These are phyloP conservation scores for zebrafish (Danio rerio) DNA, from an alignment of 2,113 vertebrate genomes.

Conservation along the genomic window DNA sequence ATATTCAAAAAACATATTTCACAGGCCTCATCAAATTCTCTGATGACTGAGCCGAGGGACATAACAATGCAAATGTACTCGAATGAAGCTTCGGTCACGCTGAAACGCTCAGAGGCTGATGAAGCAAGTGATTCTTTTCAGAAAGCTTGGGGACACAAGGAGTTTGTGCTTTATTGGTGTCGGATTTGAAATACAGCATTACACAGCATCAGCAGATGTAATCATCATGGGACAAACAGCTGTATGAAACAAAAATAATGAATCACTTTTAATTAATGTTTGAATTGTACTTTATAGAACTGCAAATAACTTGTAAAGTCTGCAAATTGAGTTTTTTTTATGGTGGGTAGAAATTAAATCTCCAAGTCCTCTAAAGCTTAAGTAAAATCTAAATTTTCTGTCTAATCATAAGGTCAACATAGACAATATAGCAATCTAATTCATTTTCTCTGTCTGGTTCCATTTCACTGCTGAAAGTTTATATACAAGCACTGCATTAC, in stretches of 20 bases:
- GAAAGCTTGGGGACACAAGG: neutral
- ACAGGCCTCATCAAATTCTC: conserved; percentile 28
- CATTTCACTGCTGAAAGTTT: too few species aligned
- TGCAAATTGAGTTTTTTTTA: too few species aligned
- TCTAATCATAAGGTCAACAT: too few species aligned
- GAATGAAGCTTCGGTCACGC: neutral
- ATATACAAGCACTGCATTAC: too few species aligned
- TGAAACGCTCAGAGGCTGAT: neutral
- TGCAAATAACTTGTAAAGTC: too few species aligned
- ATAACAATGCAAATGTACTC: conserved; percentile 27
- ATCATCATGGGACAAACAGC: neutral
- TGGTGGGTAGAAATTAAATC: too few species aligned
- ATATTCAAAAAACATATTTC: conserved; percentile 31
- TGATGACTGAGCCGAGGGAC: conserved; percentile 23
- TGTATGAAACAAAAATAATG: neutral
- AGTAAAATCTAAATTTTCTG: too few species aligned
- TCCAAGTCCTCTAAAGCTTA: too few species aligned
- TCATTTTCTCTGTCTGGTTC: too few species aligned
- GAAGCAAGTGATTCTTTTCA: conserved; percentile 7
- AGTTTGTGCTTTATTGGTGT: neutral
- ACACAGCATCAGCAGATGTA: neutral
- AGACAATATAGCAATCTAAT: too few species aligned
- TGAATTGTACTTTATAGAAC: neutral
- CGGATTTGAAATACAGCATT: neutral
- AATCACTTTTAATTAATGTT: neutral